Conservation (phyloP, 2,113 vertebrate genomes). For the Phrynosoma blainvillii region DNA sequence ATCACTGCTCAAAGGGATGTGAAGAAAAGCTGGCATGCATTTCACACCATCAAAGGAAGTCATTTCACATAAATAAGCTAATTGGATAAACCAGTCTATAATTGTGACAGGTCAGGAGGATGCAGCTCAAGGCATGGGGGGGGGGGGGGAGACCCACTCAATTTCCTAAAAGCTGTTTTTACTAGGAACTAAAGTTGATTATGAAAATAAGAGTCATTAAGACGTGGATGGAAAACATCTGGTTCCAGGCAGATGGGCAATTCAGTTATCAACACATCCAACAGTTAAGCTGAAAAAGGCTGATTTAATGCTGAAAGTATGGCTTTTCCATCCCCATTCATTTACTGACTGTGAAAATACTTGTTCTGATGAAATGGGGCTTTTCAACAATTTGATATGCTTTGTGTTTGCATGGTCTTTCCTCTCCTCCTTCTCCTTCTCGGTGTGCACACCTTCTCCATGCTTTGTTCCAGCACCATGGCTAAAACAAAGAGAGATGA, state of each 20-base stretch:
- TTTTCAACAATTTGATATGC: constrained; percentile 50
- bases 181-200: constrained; percentile 55
- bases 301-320: constrained; percentile 64
- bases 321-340: constrained; percentile 47
- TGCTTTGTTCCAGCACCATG: constrained; percentile 50
- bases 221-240: constrained; percentile 54
- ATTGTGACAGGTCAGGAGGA: constrained; percentile 46
- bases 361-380: constrained; percentile 44
- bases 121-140: constrained; percentile 9
- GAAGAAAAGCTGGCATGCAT: constrained; percentile 34
- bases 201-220: constrained; percentile 63
- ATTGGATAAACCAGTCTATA: constrained; percentile 57
- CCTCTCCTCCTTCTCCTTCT: neutral
- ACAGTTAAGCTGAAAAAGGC: constrained; percentile 49
- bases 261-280: constrained; percentile 55
- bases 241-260: constrained; percentile 56
- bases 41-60: constrained; percentile 48
- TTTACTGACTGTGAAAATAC: constrained; percentile 47
- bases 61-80: constrained; percentile 36
- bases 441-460: constrained; percentile 57
- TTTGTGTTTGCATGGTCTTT: constrained; percentile 10
- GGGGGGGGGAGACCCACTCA: neutral
- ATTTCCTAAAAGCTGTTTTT: constrained; percentile 55
- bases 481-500: constrained; percentile 69
- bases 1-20: constrained; percentile 35